These are phyloP conservation scores for Zaprionus ghesquierei DNA, from an alignment of 1,140 invertebrate genomes.

Conservation along the genomic window DNA sequence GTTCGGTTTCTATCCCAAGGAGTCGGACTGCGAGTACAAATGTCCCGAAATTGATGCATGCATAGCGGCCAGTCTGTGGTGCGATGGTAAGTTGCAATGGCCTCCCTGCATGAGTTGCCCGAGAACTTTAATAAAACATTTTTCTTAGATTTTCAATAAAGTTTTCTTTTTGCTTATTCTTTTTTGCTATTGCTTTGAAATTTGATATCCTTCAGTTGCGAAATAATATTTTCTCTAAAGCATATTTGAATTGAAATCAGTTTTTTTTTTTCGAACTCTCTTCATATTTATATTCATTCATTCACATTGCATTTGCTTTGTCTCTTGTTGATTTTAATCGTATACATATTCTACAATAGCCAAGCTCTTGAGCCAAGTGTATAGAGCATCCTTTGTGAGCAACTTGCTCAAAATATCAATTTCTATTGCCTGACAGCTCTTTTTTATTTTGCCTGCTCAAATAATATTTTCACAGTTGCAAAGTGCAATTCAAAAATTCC, in stretches of 20 bases:
- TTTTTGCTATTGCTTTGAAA: not conserved
- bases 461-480: not conserved
- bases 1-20: slow-evolving; percentile 82
- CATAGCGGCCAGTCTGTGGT: slow-evolving; percentile 92
- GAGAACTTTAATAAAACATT: not conserved
- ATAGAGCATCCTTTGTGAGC: not conserved
- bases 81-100: slow-evolving; percentile 87
- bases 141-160: not conserved
- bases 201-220: not conserved
- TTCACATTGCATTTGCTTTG: not conserved
- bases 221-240: not conserved
- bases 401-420: not conserved
- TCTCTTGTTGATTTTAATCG: not conserved
- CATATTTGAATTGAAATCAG: not conserved
- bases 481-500: not conserved
- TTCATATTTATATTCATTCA: not conserved
- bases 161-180: no score
- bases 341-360: not conserved
- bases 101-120: slow-evolving; percentile 7
- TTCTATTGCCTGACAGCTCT: not conserved
- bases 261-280: not conserved
- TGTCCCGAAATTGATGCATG: slow-evolving; percentile 95
- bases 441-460: not conserved
- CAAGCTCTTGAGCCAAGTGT: not conserved
- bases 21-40: slow-evolving; percentile 87